Base-by-base conservation (phyloP, 2,888 invertebrate species). In the Amblyjoppa fuscipennis region DNA sequence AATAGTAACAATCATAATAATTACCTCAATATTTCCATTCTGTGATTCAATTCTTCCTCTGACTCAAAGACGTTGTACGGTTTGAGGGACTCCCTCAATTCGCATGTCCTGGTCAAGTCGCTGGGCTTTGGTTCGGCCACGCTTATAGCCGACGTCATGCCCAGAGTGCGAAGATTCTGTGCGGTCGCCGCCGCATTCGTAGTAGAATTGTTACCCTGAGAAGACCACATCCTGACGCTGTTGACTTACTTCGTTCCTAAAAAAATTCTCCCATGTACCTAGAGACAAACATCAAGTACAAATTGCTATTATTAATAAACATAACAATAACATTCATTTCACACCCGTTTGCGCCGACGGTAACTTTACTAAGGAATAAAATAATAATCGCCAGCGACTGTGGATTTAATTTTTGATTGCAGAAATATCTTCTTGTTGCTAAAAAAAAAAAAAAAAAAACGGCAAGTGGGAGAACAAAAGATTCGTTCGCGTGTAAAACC, bases 61-160 rank as follows among this genome's bases (percentile, higher is more conserved):
- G 97, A 96, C 95, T 99, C 99, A 93, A 98, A 98, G 69, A 99
- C 98, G 90, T 97, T 98, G 93, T 96, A 98, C 0, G 98, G 98
- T 89, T 96, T 94, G 73, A 99, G 95, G 13, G 96, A 96, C 81
- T 97, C 97, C 90, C 97, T 96, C n/a, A 98, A 94, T 90, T 98
- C 97, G 80, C 95, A 95, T 0, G 98, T 97, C 92, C 97, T 96
- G 86, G 96, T 96, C 74, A 97, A 94, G 94, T 98, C 98, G 84
- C 96, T 95, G 25, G 96, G 96, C 94, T 97, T 98, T 16, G 98
- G 98, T 85, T 96, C 96, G 85, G 98, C 98, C 92, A 97, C 95
- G 89, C 98, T 98, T 88, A 99, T 98, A 83, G 99, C 98, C 31
- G 98, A 98, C 7, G 99, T 99, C 97, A 99, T 98, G 80, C 99